Percentiles rank a stretch among this genome's conserved stretches.
Conservation (phyloP, 2,888 invertebrate species). For the Folsomia manolachei region DNA sequence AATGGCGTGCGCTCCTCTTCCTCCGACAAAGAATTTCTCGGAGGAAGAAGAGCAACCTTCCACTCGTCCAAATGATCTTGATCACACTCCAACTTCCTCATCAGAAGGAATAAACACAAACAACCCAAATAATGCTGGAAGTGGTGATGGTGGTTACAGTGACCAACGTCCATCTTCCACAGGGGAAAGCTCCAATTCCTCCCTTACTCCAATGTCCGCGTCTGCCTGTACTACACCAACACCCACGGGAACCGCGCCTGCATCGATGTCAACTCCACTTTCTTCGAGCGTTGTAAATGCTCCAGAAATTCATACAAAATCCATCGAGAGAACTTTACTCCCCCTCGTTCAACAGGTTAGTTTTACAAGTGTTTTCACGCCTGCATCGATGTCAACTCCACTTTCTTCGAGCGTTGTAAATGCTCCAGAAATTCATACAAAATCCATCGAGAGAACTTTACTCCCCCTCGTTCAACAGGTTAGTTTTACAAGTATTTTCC, state of each 20-base stretch:
- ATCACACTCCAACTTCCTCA: slow-evolving; percentile 11
- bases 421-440: slow-evolving; percentile 74
- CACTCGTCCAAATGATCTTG: slow-evolving; percentile 29
- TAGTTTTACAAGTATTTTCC: slow-evolving; percentile 53
- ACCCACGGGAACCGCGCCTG: slow-evolving; percentile 20
- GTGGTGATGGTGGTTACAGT: neutral
- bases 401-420: slow-evolving; percentile 10
- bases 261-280: slow-evolving; percentile 15
- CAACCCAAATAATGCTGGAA: neutral
- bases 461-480: slow-evolving; percentile 94
- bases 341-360: slow-evolving; percentile 92
- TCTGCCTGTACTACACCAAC: slow-evolving; percentile 10
- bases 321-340: slow-evolving; percentile 89
- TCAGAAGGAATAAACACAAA: neutral
- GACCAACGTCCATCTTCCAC: neutral
- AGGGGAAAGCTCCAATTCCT: neutral
- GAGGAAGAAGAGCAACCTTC: slow-evolving; percentile 41
- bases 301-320: slow-evolving; percentile 82
- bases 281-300: slow-evolving; percentile 22
- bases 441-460: slow-evolving; percentile 90
- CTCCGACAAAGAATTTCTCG: slow-evolving; percentile 35
- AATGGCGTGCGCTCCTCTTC: slow-evolving; percentile 43
- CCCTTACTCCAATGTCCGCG: neutral
- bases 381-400: slow-evolving; percentile 18
- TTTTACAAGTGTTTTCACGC: no score